Conservation (phyloP, 2,113 vertebrate genomes). For the Centrocercus urophasianus region DNA sequence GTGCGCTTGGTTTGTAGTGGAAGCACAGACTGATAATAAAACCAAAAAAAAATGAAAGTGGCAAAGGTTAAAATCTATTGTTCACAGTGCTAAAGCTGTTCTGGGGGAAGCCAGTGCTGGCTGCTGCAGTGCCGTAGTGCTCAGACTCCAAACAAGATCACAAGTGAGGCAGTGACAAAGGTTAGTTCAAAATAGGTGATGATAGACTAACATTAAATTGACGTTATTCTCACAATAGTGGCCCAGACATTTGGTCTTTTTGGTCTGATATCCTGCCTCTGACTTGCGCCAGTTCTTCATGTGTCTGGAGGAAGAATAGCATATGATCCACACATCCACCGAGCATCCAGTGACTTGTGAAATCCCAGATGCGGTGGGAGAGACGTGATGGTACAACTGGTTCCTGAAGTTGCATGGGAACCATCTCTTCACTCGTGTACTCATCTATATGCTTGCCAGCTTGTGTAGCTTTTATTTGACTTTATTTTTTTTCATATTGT, state of each 20-base stretch:
- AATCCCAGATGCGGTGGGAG: constrained; percentile 61
- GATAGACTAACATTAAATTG: constrained; percentile 60
- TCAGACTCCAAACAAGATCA: constrained; percentile 58
- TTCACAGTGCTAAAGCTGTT: constrained; percentile 62
- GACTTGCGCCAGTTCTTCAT: constrained; percentile 47
- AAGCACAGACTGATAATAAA: constrained; percentile 77
- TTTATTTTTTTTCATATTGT: background rate
- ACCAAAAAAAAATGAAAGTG: constrained; percentile 78
- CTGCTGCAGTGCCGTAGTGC: constrained; percentile 6
- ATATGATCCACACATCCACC: constrained; percentile 56
- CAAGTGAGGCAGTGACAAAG: constrained; percentile 54
- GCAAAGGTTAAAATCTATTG: constrained; percentile 77
- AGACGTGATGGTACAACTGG: background rate
- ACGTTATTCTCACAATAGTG: constrained; percentile 69
- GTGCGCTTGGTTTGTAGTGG: constrained; percentile 64
- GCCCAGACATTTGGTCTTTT: constrained; percentile 67
- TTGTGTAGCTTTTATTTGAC: background rate
- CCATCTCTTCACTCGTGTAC: background rate
- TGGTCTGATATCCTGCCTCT: constrained; percentile 60
- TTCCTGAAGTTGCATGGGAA: constrained; percentile 57
- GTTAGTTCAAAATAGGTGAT: constrained; percentile 53
- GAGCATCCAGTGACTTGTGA: constrained; percentile 56
- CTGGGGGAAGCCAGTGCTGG: constrained; percentile 20
- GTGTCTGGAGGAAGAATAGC: constrained; percentile 66
- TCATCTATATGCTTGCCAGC: constrained; percentile 25